Percentiles rank a stretch among this genome's conserved stretches.
Evolutionary conservation across 2,888 invertebrate genomes (phyloP).

Genomic region (Mystacides longicornis): DNA sequence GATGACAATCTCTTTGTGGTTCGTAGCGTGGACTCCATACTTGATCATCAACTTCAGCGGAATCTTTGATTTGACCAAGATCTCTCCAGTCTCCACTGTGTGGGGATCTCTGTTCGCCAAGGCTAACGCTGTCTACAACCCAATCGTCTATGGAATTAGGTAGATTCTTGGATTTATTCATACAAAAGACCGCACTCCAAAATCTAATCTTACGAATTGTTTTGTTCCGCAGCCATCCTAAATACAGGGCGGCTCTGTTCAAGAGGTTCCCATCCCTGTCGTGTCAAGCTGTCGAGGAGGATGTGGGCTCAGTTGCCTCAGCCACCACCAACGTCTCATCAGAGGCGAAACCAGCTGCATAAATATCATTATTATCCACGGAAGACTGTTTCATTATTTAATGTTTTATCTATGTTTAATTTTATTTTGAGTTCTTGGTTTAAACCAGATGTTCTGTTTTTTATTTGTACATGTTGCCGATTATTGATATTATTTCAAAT

Average conservation of each 20-base stretch:
- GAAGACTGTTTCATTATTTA: neutral
- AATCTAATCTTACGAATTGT: neutral
- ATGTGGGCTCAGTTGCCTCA: conserved; percentile 58
- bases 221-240: conserved; percentile 63
- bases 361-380: conserved; percentile 29
- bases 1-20: conserved; percentile 85
- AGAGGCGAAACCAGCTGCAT: conserved; percentile 59
- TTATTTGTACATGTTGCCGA: no score
- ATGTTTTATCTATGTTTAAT: no score
- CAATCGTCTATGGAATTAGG: conserved; percentile 87
- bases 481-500: no score
- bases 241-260: conserved; percentile 68
- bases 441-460: no score
- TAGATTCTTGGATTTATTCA: conserved; percentile 31
- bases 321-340: conserved; percentile 57
- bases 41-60: conserved; percentile 75
- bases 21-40: conserved; percentile 90
- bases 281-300: conserved; percentile 55
- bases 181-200: neutral
- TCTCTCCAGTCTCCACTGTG: conserved; percentile 75
- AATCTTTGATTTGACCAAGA: conserved; percentile 63
- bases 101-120: conserved; percentile 91
- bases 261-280: conserved; percentile 71
- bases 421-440: no score
- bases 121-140: conserved; percentile 84